phyloP scores from a whole-genome alignment of 2,888 invertebrate species.

The Nudaria mundana region DNA sequence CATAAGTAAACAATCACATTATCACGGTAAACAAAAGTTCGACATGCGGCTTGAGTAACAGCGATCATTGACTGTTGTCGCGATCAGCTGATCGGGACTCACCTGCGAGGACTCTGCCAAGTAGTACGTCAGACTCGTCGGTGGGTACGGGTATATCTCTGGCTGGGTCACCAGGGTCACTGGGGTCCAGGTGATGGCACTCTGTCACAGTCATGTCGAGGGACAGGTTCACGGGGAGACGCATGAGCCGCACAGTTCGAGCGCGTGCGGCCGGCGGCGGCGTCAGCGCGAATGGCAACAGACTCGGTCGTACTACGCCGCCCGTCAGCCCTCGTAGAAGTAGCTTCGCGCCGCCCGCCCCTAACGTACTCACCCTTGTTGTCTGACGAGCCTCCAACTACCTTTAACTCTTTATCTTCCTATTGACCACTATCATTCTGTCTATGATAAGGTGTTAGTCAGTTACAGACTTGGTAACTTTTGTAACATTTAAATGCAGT shows the following conservation, averaged over 20 bases:
- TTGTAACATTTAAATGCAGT: too few relatives aligned
- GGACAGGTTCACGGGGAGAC: slow-evolving; percentile 42
- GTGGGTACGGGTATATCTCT: slow-evolving; percentile 40
- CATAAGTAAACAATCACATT: slow-evolving; percentile 29
- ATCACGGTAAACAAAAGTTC: slow-evolving; percentile 29
- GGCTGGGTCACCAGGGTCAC: slow-evolving; percentile 37
- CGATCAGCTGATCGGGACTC: slow-evolving; percentile 56
- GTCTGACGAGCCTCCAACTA: slow-evolving; percentile 4
- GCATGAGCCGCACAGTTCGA: slow-evolving; percentile 65
- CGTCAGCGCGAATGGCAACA: slow-evolving; percentile 75
- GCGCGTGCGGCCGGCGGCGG: slow-evolving; percentile 78
- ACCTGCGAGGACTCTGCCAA: slow-evolving; percentile 76
- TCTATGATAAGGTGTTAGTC: too few relatives aligned
- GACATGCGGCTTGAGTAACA: slow-evolving; percentile 17
- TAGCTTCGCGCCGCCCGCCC: slow-evolving; percentile 55
- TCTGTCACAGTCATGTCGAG: slow-evolving; percentile 74
- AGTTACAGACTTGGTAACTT: too few relatives aligned
- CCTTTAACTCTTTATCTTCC: not conserved
- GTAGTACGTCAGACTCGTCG: slow-evolving; percentile 66
- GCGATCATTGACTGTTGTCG: slow-evolving; percentile 36
- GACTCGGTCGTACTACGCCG: slow-evolving; percentile 60
- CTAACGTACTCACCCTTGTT: slow-evolving; percentile 44
- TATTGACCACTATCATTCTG: not conserved
- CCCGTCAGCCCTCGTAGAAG: slow-evolving; percentile 56
- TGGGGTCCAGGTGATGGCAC: slow-evolving; percentile 54